Percentiles rank a stretch among this genome's conserved stretches.
These are phyloP conservation scores for Drosophila triauraria DNA, from an alignment of 1,140 invertebrate species.

Conservation along the genomic window DNA sequence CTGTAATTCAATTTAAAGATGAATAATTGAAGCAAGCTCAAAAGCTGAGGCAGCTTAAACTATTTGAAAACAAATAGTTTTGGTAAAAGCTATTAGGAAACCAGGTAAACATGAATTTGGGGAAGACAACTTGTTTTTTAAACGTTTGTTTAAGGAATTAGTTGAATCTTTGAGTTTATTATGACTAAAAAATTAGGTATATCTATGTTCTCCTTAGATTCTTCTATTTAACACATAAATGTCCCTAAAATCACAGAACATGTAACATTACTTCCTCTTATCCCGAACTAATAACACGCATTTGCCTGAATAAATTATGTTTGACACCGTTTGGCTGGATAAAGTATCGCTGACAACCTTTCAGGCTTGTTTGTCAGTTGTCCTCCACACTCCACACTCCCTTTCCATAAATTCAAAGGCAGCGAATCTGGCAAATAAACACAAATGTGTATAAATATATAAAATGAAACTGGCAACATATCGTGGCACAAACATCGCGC, in stretches of 20 bases:
- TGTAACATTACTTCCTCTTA: neutral
- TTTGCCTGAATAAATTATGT: constrained; percentile 16
- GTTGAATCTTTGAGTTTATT: neutral
- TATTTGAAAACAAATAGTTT: constrained; percentile 1
- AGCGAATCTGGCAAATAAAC: constrained; percentile 36
- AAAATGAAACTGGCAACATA: constrained; percentile 42
- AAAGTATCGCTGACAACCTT: constrained; percentile 26
- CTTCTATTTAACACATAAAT: too few relatives aligned
- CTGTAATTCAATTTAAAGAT: constrained; percentile 13
- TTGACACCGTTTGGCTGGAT: neutral
- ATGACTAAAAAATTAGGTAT: too few relatives aligned
- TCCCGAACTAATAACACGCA: neutral
- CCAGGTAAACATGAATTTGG: neutral
- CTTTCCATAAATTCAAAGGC: constrained; percentile 42
- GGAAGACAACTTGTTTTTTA: neutral
- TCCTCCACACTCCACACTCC: constrained; percentile 1
- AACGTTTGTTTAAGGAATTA: neutral
- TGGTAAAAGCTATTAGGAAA: neutral
- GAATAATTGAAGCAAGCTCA: neutral
- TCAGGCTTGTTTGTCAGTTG: constrained; percentile 26
- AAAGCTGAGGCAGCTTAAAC: neutral
- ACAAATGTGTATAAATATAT: neutral
- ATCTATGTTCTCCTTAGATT: too few relatives aligned
- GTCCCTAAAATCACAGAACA: neutral
- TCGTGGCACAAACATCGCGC: constrained; percentile 37